phyloP scores from a whole-genome alignment of 2,797 vertebrate species.

The Sylvia borin region DNA sequence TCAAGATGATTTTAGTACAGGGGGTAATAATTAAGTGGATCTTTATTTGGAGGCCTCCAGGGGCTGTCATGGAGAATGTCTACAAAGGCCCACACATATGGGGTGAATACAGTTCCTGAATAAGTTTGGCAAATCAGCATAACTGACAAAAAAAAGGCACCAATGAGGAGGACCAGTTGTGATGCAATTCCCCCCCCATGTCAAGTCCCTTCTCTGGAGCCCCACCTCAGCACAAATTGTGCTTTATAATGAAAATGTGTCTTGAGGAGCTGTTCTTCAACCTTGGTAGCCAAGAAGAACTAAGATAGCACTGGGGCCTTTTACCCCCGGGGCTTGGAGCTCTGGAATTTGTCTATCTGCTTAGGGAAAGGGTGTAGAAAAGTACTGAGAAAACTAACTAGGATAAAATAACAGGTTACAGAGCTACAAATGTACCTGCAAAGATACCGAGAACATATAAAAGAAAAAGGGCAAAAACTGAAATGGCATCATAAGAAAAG shows the following conservation, averaged over 20 bases:
- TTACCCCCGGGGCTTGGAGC: neutral
- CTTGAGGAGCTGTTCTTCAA: too few species aligned
- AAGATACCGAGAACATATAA: neutral
- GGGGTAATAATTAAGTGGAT: neutral
- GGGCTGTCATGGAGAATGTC: too few species aligned
- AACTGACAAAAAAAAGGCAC: neutral
- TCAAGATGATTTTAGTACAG: neutral
- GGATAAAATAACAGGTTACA: neutral
- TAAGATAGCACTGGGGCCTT: too few species aligned
- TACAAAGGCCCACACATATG: fast-evolving
- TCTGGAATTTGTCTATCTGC: neutral
- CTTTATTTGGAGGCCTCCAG: neutral
- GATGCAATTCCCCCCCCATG: neutral
- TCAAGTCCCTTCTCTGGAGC: neutral
- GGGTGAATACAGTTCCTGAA: neutral
- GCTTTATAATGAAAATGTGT: neutral
- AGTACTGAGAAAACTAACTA: neutral
- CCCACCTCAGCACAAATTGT: neutral
- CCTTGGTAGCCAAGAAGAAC: neutral
- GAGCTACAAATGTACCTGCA: neutral
- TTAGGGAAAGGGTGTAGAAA: neutral
- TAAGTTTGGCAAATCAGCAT: neutral
- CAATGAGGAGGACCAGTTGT: too few species aligned
- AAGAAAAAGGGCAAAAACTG: neutral
- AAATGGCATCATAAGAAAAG: neutral